These are phyloP conservation scores for Habrosyne pyritoides DNA, from an alignment of 2,888 invertebrate genomes.

Conservation along the genomic window DNA sequence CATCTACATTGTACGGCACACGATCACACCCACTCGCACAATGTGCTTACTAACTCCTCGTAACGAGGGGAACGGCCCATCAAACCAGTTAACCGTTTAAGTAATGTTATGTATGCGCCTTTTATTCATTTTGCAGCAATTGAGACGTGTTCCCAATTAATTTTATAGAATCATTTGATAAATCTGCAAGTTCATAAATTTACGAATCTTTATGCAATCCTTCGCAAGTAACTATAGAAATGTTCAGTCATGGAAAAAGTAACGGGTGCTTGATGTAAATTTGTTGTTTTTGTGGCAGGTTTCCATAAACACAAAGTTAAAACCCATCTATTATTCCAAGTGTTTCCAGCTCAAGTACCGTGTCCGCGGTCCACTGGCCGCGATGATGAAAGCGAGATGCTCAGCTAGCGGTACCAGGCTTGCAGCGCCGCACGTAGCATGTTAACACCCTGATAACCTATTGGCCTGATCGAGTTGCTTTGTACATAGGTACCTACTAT, in stretches of 20 bases:
- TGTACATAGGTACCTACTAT: slow-evolving; percentile 20
- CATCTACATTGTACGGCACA: background rate
- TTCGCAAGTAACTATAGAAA: background rate
- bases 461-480: slow-evolving; percentile 38
- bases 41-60: slow-evolving; percentile 20
- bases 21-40: slow-evolving; percentile 6
- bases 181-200: too few species aligned
- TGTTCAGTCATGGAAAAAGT: background rate
- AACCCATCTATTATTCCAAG: background rate
- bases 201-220: background rate
- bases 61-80: slow-evolving; percentile 26
- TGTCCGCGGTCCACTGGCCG: slow-evolving; percentile 36
- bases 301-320: slow-evolving; percentile 8
- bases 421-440: slow-evolving; percentile 24
- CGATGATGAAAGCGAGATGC: slow-evolving; percentile 38
- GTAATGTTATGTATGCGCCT: slow-evolving; percentile 3
- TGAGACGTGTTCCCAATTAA: background rate
- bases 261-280: background rate
- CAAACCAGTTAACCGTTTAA: slow-evolving; percentile 9
- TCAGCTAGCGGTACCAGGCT: slow-evolving; percentile 22
- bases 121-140: background rate
- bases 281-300: background rate
- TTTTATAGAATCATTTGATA: too few species aligned
- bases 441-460: slow-evolving; percentile 44
- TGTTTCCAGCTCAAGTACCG: slow-evolving; percentile 15